Conservation (phyloP, 2,888 invertebrate genomes). For the Abrostola tripartita region DNA sequence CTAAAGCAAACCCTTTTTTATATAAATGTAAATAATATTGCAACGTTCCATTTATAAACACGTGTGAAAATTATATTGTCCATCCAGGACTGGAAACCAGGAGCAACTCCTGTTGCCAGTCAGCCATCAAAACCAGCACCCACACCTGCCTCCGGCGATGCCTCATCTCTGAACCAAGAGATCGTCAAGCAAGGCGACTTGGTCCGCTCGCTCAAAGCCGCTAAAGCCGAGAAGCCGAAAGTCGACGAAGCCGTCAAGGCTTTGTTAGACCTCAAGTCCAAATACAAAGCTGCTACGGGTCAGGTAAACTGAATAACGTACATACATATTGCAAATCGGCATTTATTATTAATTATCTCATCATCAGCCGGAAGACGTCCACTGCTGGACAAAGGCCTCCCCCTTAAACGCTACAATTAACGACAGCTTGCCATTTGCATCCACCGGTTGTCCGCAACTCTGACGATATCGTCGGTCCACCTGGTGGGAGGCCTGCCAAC, state of each 20-base stretch:
- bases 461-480: too few relatives aligned
- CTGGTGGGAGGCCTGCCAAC: too few relatives aligned
- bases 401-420: too few relatives aligned
- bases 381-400: too few relatives aligned
- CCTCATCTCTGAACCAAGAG: conserved; percentile 51
- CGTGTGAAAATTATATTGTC: too few relatives aligned
- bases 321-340: not conserved
- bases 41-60: too few relatives aligned
- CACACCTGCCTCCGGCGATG: conserved; percentile 47
- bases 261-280: conserved; percentile 90
- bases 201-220: conserved; percentile 91
- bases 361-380: too few relatives aligned
- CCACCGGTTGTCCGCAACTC: too few relatives aligned
- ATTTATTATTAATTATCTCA: too few relatives aligned
- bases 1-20: too few relatives aligned
- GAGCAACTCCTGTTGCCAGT: conserved; percentile 45
- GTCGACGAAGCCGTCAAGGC: conserved; percentile 79
- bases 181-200: conserved; percentile 90
- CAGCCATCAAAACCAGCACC: conserved; percentile 37
- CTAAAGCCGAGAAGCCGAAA: conserved; percentile 89
- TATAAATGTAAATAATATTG: too few relatives aligned
- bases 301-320: conserved; percentile 24
- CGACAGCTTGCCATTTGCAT: too few relatives aligned
- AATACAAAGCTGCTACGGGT: conserved; percentile 89
- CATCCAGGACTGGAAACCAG: conserved; percentile 67